These are phyloP conservation scores for Odobenus rosmarus DNA, from an alignment of 2,113 vertebrate genomes.

Conservation along the genomic window DNA sequence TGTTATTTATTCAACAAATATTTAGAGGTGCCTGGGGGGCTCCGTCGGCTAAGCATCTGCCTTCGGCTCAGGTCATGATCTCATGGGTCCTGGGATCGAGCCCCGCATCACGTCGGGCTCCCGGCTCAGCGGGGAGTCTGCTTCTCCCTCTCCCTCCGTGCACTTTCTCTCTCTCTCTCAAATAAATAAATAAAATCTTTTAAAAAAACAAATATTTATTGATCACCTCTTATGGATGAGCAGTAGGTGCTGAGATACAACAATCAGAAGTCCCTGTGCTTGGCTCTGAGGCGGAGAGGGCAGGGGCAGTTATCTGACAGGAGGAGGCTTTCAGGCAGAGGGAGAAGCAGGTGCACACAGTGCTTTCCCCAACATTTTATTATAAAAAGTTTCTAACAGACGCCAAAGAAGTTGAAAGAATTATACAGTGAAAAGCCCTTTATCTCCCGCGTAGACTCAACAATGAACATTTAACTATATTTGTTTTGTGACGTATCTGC, in stretches of 20 bases:
- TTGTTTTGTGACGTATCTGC: neutral
- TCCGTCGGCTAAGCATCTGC: neutral
- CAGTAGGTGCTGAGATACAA: neutral
- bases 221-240: neutral
- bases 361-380: neutral
- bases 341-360: neutral
- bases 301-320: accelerated
- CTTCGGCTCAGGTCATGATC: neutral
- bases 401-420: neutral
- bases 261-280: neutral
- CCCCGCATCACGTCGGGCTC: accelerated
- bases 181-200: neutral
- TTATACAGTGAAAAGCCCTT: neutral
- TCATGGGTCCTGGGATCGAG: neutral
- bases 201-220: neutral
- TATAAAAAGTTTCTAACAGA: neutral
- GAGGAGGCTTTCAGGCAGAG: neutral
- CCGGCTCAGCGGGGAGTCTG: neutral
- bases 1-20: conserved; percentile 22
- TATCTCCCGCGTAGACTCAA: neutral
- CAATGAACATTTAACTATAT: neutral
- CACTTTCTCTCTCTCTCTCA: neutral
- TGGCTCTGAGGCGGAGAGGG: neutral
- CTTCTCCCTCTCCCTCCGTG: neutral
- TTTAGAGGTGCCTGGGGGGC: neutral